Evolutionary conservation across 1,140 invertebrate species (phyloP), one percentile per base, ranked within the genome.

Genomic region (Mercenaria mercenaria): DNA sequence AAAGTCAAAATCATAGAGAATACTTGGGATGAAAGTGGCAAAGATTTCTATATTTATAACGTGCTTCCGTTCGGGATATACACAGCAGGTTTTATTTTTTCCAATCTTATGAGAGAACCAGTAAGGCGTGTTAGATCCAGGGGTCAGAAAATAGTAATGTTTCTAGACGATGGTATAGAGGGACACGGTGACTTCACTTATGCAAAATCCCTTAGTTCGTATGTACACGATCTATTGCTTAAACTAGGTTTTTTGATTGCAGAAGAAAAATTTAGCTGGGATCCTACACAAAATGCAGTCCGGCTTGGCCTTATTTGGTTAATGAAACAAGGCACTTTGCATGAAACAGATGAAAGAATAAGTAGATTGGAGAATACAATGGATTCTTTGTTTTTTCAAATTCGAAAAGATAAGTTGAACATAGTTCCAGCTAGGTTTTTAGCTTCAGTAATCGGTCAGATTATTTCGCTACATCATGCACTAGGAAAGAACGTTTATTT

Each of bases 91-190:
- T 61, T 61, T 29, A 61, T 61, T 11, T 61, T 61, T 29, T 11
- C 59, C 8, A 67, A 67, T 6, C 8, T 67, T 34, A 32, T 67
- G 64, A 32, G 64, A 32, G 64, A 23, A n/a, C 8, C 4, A n/a
- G 64, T 11, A 61, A 61, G 8, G 59, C 81, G 18, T 86, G 67
- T 64, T 32, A 86, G 80, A 77, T 72, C 85, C 3, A 1, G 50
- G 34, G 83, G 90, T 47, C 2, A 37, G 13, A 87, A 56, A 83
- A n/a, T 91, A 20, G 47, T 91, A 41, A 84, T 83, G 61, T 88
- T 72, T 83, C 37, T 91, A 23, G 90, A 91, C 50, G 90, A 91
- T 56, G 84, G 90, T 34, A 18, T 91, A 29, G 90, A 67, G 15
- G 90, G 90, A 37, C 26, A 39, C 34, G 11, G 26, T 20, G 34